Conservation (phyloP, 2,797 vertebrate species). For the Falco cherrug region DNA sequence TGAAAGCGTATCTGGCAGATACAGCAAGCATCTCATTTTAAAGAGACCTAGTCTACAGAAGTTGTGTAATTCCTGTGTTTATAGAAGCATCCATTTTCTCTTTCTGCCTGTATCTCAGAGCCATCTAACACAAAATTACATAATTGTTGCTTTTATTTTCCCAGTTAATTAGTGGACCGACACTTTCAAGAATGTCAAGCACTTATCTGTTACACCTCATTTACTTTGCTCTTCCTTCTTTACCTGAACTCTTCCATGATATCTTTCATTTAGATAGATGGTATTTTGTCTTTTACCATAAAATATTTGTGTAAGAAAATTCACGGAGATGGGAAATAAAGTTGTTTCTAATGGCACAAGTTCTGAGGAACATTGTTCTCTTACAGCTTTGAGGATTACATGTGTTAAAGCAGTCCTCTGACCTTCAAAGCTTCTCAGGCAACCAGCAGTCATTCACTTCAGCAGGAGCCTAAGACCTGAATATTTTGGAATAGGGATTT, state of each 20-base stretch:
- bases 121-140: background rate
- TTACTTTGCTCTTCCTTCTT: background rate
- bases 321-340: background rate
- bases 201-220: background rate
- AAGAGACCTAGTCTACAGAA: background rate
- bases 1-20: background rate
- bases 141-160: background rate
- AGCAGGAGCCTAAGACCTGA: background rate
- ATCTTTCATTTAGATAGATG: background rate
- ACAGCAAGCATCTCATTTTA: background rate
- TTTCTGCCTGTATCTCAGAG: background rate
- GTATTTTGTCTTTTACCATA: background rate
- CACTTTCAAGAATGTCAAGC: background rate
- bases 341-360: background rate
- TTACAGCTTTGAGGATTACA: background rate
- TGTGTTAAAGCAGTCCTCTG: background rate
- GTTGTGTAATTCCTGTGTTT: background rate
- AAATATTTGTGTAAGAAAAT: slow-evolving; percentile 8
- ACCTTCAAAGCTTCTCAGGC: background rate
- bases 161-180: background rate
- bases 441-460: background rate
- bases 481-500: background rate
- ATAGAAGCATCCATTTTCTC: background rate
- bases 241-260: background rate
- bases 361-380: background rate